Evolutionary conservation across 2,113 vertebrate genomes (phyloP), one percentile per base, ranked within the genome.

Genomic region (Rostratula benghalensis): DNA sequence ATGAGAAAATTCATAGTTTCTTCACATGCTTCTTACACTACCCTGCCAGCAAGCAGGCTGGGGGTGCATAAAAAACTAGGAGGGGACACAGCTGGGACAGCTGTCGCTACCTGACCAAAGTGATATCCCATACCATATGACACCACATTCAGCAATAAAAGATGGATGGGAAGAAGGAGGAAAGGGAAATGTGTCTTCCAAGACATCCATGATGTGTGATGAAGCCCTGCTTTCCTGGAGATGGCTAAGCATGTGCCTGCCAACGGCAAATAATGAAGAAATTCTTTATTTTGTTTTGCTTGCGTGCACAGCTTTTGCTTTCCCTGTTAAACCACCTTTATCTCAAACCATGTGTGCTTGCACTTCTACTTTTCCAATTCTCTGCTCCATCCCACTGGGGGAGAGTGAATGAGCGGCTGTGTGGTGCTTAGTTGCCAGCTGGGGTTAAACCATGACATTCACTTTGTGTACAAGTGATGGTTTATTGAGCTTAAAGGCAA

Each of bases 261-360:
- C 18, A 21, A 46, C 21, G 46, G 19, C 20, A 46, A 46, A 20
- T 21, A 46, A 20, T 46, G 46, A 46, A 46, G 19, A 20, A 46
- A 46, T 46, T 46, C 46, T 46, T 46, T 46, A 46, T 46, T 46
- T 46, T 21, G 2, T 3, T 69, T 88, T 60, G 22, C 7, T 84
- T 64, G 6, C 0, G 1, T 76, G 10, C 1, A 0, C 1, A 0
- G 11, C 4, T 87, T 92, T 84, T 77, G 8, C 4, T 77, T 60
- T 78, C 7, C 13, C 11, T 51, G 1, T 80, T 59, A 45, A 68
- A 41, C 11, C 56, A 3, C n/a, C 39, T 65, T 14, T 81, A 43
- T 46, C 14, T 77, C 39, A 81, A n/a, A 14, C 24, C 3, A 68
- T 1, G 0, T 4, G 21, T 68, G 24, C 76, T 54, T 1, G 1